These are phyloP conservation scores for Gymnodraco acuticeps DNA, from an alignment of 2,797 vertebrate genomes.

Conservation along the genomic window DNA sequence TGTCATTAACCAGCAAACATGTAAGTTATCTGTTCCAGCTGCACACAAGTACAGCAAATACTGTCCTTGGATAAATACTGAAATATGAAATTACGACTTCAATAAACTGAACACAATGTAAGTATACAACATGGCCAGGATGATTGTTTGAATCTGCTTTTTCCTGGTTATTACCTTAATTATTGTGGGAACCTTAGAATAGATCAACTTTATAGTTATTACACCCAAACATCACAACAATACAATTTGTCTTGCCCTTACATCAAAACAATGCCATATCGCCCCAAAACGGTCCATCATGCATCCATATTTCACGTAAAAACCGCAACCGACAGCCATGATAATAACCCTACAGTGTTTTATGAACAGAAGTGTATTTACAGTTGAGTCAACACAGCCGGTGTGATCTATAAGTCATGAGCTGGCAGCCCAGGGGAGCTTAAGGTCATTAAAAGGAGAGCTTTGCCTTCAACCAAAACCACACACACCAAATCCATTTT, in stretches of 20 bases:
- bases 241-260: constrained; percentile 21
- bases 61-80: constrained; percentile 4
- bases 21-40: background rate
- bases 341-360: constrained; percentile 50
- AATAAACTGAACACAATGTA: constrained; percentile 29
- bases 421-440: constrained; percentile 48
- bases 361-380: constrained; percentile 67
- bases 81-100: constrained; percentile 30
- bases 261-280: constrained; percentile 58
- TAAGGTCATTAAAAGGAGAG: constrained; percentile 61
- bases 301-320: constrained; percentile 54
- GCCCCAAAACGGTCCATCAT: constrained; percentile 29
- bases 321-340: constrained; percentile 7
- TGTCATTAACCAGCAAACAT: constrained; percentile 18
- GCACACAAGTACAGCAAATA: constrained; percentile 1
- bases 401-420: constrained; percentile 65
- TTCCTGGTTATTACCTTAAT: constrained; percentile 72
- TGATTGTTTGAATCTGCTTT: constrained; percentile 30
- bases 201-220: constrained; percentile 55
- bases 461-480: constrained; percentile 63
- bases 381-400: constrained; percentile 68
- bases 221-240: constrained; percentile 30
- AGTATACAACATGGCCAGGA: background rate
- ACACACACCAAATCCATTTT: constrained; percentile 59
- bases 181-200: constrained; percentile 40